These are phyloP conservation scores for Zalophus californianus DNA, from an alignment of 2,797 vertebrate species.

Conservation along the genomic window DNA sequence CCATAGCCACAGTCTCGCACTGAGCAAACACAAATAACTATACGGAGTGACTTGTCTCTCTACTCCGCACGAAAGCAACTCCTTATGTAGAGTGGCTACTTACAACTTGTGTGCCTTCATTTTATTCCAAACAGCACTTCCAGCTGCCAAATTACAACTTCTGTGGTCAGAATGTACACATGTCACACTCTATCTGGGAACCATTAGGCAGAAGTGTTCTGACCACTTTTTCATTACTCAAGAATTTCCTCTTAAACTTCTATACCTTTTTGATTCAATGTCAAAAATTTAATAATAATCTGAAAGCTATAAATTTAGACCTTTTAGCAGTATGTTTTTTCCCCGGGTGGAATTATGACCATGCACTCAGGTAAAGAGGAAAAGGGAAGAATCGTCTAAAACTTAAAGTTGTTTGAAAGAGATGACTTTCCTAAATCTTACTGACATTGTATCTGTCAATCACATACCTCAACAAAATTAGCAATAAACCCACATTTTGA, in stretches of 20 bases:
- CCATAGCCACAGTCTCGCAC: not conserved
- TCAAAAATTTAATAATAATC: slow-evolving; percentile 70
- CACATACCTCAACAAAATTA: not conserved
- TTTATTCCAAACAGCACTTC: slow-evolving; percentile 69
- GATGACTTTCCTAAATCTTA: slow-evolving; percentile 16
- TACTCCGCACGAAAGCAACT: not conserved
- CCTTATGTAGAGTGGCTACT: slow-evolving; percentile 35
- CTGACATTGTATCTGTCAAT: not conserved
- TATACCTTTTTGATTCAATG: slow-evolving; percentile 77
- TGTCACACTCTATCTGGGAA: slow-evolving; percentile 77
- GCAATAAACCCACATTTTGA: not conserved
- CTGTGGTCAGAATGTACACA: slow-evolving; percentile 81
- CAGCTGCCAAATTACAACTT: slow-evolving; percentile 77
- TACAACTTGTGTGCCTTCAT: slow-evolving; percentile 67
- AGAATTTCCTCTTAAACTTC: slow-evolving; percentile 83
- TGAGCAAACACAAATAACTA: not conserved
- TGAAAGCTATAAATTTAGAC: slow-evolving; percentile 61
- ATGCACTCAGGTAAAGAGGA: slow-evolving; percentile 40
- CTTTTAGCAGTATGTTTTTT: slow-evolving; percentile 39
- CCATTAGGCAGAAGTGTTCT: slow-evolving; percentile 79
- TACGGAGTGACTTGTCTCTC: not conserved
- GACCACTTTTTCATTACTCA: slow-evolving; percentile 83
- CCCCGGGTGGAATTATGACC: slow-evolving; percentile 65
- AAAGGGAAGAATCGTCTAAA: not conserved
- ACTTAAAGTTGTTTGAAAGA: slow-evolving; percentile 25